Evolutionary conservation across 2,888 invertebrate genomes (phyloP).

Genomic region (Lasioglossum morio): DNA sequence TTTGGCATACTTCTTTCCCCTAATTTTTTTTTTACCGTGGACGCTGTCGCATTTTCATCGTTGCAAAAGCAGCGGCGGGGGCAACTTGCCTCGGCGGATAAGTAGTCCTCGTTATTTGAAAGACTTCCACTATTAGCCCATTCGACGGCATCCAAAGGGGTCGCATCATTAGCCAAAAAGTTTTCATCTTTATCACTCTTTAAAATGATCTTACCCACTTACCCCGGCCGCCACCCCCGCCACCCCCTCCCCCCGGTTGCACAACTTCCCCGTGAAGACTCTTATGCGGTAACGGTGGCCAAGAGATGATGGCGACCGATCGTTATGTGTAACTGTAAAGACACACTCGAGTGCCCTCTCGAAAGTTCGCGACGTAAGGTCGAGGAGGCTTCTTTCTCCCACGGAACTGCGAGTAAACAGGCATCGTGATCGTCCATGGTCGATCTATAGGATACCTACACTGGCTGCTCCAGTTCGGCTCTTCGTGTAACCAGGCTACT

Average conservation of each 20-base stretch:
- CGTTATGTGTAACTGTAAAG: constrained; percentile 53
- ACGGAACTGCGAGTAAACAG: constrained; percentile 43
- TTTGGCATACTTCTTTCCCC: neutral
- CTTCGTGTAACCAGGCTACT: neutral
- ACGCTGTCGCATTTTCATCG: constrained; percentile 30
- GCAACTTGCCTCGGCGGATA: constrained; percentile 37
- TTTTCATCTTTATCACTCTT: constrained; percentile 69
- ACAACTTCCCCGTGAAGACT: constrained; percentile 58
- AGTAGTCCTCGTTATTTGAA: constrained; percentile 48
- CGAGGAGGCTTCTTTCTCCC: constrained; percentile 50
- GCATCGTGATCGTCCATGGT: constrained; percentile 31
- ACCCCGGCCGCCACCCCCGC: neutral
- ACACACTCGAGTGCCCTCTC: constrained; percentile 54
- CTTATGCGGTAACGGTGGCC: constrained; percentile 47
- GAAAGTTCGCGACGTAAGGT: constrained; percentile 60
- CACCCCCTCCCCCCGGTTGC: constrained; percentile 13
- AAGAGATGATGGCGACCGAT: constrained; percentile 55
- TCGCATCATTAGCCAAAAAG: constrained; percentile 68
- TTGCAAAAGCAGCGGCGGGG: neutral
- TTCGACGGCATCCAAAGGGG: constrained; percentile 37
- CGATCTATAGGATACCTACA: neutral
- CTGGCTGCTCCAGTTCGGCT: neutral
- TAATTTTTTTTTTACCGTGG: constrained; percentile 20
- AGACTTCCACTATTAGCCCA: constrained; percentile 49
- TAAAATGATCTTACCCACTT: constrained; percentile 50